A percentile compares a stretch with the other conserved stretches of the same genome.
Conservation (phyloP, 2,113 vertebrate genomes). For the Mohoua ochrocephala region DNA sequence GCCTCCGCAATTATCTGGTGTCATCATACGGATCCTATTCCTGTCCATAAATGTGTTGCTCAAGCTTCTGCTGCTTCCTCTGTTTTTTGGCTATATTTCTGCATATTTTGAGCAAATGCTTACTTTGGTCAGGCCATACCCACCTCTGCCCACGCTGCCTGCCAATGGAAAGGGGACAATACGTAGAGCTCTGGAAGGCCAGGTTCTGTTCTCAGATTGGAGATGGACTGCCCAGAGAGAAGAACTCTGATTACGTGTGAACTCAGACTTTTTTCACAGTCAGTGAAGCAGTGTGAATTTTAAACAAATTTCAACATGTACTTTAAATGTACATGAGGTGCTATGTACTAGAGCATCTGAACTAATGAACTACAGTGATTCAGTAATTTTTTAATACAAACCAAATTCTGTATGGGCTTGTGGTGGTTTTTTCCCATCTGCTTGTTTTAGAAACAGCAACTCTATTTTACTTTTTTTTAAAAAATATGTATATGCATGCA, state of each 20-base stretch:
- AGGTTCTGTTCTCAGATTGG: background rate
- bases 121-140: background rate
- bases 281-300: background rate
- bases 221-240: background rate
- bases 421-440: background rate
- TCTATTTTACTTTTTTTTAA: background rate
- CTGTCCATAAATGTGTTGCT: background rate
- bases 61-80: background rate
- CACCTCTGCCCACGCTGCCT: background rate
- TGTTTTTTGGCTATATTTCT: background rate
- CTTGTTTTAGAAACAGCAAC: background rate
- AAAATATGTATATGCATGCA: background rate
- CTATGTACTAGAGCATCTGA: background rate
- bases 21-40: background rate
- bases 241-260: background rate
- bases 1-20: background rate
- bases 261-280: background rate
- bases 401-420: fast-evolving
- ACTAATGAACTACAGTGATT: background rate
- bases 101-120: background rate
- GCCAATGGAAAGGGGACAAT: background rate
- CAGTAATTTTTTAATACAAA: background rate
- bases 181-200: background rate
- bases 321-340: background rate
- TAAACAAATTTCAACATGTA: background rate